Conservation (phyloP, 2,797 vertebrate genomes). For the Threskiornis aethiopicus region DNA sequence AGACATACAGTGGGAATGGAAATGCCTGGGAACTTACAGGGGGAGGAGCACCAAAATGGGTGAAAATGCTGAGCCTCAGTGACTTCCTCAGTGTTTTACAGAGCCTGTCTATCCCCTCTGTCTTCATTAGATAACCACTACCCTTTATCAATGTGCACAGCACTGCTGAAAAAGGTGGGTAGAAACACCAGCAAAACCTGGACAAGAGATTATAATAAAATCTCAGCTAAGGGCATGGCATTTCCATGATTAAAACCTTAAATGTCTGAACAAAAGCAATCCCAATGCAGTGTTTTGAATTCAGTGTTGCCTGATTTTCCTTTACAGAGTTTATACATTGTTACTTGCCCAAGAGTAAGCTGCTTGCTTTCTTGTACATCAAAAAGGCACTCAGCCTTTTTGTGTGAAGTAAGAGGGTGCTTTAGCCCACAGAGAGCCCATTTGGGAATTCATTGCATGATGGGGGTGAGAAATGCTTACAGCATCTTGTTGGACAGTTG, state of each 20-base stretch:
- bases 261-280: not conserved
- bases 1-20: not conserved
- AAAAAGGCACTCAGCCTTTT: not conserved
- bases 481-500: not conserved
- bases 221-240: not conserved
- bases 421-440: not conserved
- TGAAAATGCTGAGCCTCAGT: not conserved
- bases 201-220: constrained; percentile 30
- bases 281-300: not conserved
- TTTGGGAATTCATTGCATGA: not conserved
- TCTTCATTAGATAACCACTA: constrained; percentile 25
- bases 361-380: not conserved
- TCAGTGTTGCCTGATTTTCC: not conserved
- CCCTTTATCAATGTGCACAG: not conserved
- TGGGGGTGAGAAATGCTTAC: not conserved
- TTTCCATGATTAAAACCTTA: not conserved
- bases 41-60: not conserved
- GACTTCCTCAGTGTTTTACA: constrained; percentile 1
- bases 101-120: not conserved
- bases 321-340: not conserved
- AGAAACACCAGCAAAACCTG: not conserved
- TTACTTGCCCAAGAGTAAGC: not conserved
- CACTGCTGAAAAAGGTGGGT: not conserved
- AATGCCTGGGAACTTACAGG: not conserved
- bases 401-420: fast-evolving